phyloP scores from a whole-genome alignment of 2,113 vertebrate genomes.

The Taxidea taxus region DNA sequence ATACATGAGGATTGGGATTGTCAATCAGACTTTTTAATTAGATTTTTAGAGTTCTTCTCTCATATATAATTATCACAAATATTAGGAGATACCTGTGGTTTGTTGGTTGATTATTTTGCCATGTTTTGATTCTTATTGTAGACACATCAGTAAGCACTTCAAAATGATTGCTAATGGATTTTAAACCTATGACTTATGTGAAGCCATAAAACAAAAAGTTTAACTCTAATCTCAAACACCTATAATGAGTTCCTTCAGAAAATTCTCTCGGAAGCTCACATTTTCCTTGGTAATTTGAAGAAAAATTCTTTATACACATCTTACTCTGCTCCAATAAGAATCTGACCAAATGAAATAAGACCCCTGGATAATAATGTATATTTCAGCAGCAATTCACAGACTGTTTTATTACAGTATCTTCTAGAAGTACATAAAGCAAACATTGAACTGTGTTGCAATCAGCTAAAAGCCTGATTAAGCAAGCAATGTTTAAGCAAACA shows the following conservation, averaged over 20 bases:
- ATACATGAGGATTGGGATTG: background rate
- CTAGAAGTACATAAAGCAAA: constrained; percentile 39
- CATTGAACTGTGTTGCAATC: constrained; percentile 65
- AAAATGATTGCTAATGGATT: background rate
- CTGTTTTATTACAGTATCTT: constrained; percentile 19
- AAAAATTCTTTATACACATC: background rate
- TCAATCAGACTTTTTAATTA: background rate
- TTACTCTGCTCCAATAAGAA: background rate
- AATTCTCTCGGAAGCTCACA: background rate
- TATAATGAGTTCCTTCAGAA: background rate
- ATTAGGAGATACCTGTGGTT: background rate
- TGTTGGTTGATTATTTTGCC: background rate
- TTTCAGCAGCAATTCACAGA: constrained; percentile 21
- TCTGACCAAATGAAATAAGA: constrained; percentile 22
- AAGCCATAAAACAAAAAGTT: background rate
- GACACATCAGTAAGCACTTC: background rate
- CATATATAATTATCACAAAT: background rate
- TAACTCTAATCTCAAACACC: background rate
- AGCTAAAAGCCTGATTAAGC: constrained; percentile 75
- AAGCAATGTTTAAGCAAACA: constrained; percentile 66
- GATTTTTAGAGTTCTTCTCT: background rate
- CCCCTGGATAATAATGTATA: background rate
- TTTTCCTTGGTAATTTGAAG: background rate
- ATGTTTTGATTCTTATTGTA: background rate
- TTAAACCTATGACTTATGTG: background rate